Percentiles rank a stretch among this genome's conserved stretches.
Conservation (phyloP, 1,140 invertebrate genomes). For the Platyura marginata region DNA sequence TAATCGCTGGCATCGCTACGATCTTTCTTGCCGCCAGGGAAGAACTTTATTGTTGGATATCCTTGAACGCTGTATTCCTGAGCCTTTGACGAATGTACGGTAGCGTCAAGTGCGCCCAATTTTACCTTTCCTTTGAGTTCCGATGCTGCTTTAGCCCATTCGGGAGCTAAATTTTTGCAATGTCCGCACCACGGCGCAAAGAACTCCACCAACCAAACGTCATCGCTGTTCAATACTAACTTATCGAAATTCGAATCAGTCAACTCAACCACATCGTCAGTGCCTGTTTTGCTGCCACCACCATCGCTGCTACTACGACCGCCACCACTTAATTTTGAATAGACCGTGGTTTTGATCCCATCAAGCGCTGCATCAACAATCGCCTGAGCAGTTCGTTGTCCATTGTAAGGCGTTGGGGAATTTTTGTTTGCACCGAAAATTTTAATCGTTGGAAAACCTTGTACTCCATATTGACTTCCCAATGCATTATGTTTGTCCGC, state of each 20-base stretch:
- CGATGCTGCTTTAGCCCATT: constrained; percentile 85
- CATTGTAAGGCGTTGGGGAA: constrained; percentile 74
- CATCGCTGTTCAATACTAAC: constrained; percentile 72
- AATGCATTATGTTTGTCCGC: constrained; percentile 76
- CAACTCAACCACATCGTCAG: constrained; percentile 73
- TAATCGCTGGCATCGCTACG: constrained; percentile 54
- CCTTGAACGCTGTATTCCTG: constrained; percentile 66
- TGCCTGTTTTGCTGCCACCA: constrained; percentile 13
- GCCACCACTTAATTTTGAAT: constrained; percentile 36
- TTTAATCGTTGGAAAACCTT: constrained; percentile 93
- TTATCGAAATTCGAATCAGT: constrained; percentile 92
- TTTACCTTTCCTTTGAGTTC: constrained; percentile 92
- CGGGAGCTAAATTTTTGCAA: constrained; percentile 89
- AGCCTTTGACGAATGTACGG: constrained; percentile 68
- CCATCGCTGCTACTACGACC: constrained; percentile 8
- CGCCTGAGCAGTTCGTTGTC: constrained; percentile 63
- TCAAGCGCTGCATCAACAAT: constrained; percentile 70
- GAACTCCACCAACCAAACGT: constrained; percentile 94
- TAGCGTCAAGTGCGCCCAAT: constrained; percentile 91
- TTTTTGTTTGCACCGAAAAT: constrained; percentile 80
- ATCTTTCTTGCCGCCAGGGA: constrained; percentile 65
- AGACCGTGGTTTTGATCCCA: constrained; percentile 48
- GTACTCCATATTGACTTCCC: constrained; percentile 60
- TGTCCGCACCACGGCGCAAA: constrained; percentile 95
- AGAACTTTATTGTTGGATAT: constrained; percentile 96